Percentiles rank a stretch among this genome's conserved stretches.
phyloP scores from a whole-genome alignment of 1,140 invertebrate species.

The Aleiodes sp. region DNA sequence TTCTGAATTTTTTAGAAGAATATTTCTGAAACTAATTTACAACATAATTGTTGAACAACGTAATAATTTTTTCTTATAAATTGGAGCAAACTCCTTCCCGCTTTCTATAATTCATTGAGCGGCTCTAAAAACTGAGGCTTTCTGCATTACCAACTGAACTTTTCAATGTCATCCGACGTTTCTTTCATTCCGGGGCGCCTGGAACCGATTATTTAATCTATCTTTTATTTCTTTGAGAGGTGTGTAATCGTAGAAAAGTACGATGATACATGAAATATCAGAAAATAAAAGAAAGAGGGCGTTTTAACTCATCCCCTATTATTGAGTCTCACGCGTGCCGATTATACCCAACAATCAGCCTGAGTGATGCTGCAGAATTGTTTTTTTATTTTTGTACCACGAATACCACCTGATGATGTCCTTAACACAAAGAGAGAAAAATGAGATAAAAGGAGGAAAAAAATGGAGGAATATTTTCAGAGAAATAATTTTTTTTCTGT shows the following conservation, averaged over 20 bases:
- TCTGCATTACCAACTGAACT: too few species aligned
- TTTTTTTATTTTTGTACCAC: background rate
- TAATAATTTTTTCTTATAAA: too few species aligned
- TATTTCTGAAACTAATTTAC: too few species aligned
- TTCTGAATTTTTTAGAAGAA: too few species aligned
- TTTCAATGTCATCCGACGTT: too few species aligned
- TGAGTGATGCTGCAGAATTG: slow-evolving; percentile 33
- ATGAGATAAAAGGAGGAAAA: background rate
- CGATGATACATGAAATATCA: slow-evolving; percentile 7
- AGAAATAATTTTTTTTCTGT: background rate
- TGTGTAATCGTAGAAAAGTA: slow-evolving; percentile 26
- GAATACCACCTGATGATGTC: slow-evolving; percentile 14
- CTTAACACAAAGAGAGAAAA: background rate
- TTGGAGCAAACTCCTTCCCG: too few species aligned
- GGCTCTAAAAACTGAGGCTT: too few species aligned
- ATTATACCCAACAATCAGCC: slow-evolving; percentile 31
- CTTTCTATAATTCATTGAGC: too few species aligned
- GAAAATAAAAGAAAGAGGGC: slow-evolving; percentile 8
- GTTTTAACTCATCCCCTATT: slow-evolving; percentile 4
- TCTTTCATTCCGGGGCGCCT: background rate
- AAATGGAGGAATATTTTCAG: background rate
- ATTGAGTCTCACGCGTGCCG: slow-evolving; percentile 30
- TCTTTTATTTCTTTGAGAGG: background rate
- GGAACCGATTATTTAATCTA: background rate
- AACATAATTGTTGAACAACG: too few species aligned